phyloP scores from a whole-genome alignment of 2,113 vertebrate species.

The Corythornis madagascariensis region DNA sequence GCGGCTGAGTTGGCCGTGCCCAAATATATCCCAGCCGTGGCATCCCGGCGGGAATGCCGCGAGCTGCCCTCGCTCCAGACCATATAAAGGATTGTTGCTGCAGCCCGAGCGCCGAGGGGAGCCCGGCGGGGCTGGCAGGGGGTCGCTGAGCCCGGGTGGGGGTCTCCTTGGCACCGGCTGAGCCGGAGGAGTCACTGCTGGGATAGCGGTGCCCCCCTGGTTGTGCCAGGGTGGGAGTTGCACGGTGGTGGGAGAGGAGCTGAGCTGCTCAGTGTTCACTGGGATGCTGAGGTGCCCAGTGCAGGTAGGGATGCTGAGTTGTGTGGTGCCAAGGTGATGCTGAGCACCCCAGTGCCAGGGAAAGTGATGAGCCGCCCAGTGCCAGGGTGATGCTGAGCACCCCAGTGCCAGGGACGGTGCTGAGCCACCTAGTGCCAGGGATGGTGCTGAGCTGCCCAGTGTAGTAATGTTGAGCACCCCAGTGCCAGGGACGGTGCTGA shows the following conservation, averaged over 20 bases:
- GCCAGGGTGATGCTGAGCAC: neutral
- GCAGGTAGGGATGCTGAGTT: neutral
- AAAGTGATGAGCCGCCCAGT: neutral
- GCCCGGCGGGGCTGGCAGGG: neutral
- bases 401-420: neutral
- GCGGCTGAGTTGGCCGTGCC: neutral
- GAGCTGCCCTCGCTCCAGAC: conserved; percentile 16
- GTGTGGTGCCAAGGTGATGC: neutral
- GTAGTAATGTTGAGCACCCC: neutral
- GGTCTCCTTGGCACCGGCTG: neutral
- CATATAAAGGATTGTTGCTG: conserved; percentile 72
- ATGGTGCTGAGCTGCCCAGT: neutral
- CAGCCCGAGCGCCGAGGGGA: neutral
- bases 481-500: neutral
- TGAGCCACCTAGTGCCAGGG: neutral
- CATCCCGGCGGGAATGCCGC: conserved; percentile 8
- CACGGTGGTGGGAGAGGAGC: no score
- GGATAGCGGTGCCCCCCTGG: neutral
- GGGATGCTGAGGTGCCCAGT: neutral
- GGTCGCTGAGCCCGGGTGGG: neutral
- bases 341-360: neutral
- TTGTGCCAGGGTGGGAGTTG: neutral
- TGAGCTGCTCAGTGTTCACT: neutral
- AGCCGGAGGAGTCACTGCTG: no score
- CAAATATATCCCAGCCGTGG: conserved; percentile 51